phyloP scores from a whole-genome alignment of 2,888 invertebrate species.

The Oscheius sp. region DNA sequence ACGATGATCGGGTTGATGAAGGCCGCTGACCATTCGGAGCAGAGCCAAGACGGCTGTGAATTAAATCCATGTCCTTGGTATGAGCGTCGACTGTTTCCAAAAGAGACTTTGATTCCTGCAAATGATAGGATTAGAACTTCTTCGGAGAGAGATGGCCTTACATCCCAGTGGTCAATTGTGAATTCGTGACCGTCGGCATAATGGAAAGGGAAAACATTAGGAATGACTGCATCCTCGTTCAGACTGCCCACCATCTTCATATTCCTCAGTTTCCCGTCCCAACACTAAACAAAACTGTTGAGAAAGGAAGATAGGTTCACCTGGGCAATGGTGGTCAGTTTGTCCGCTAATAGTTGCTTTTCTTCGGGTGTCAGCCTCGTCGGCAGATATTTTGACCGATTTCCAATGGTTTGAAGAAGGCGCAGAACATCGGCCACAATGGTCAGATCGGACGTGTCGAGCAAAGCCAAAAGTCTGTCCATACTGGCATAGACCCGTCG shows the following conservation, averaged over 20 bases:
- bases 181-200: conserved; percentile 43
- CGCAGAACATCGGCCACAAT: conserved; percentile 63
- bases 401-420: conserved; percentile 64
- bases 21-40: conserved; percentile 85
- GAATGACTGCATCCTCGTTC: conserved; percentile 40
- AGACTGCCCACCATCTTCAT: conserved; percentile 61
- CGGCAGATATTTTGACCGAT: conserved; percentile 65
- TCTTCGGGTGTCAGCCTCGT: conserved; percentile 46
- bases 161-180: conserved; percentile 1
- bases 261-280: conserved; percentile 59
- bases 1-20: conserved; percentile 82
- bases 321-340: conserved; percentile 61
- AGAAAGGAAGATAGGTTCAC: conserved; percentile 32
- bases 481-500: conserved; percentile 65
- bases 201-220: conserved; percentile 53
- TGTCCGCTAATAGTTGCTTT: conserved; percentile 52
- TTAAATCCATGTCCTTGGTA: conserved; percentile 42
- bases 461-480: conserved; percentile 59
- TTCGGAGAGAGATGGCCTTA: too few species aligned
- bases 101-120: conserved; percentile 46
- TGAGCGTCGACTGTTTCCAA: conserved; percentile 43
- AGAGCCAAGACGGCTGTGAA: conserved; percentile 77
- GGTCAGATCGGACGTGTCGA: conserved; percentile 61
- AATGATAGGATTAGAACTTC: too few species aligned
- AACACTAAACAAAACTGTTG: conserved; percentile 44